These are phyloP conservation scores for Phaonia tiefii DNA, from an alignment of 2,888 invertebrate species.

Conservation along the genomic window DNA sequence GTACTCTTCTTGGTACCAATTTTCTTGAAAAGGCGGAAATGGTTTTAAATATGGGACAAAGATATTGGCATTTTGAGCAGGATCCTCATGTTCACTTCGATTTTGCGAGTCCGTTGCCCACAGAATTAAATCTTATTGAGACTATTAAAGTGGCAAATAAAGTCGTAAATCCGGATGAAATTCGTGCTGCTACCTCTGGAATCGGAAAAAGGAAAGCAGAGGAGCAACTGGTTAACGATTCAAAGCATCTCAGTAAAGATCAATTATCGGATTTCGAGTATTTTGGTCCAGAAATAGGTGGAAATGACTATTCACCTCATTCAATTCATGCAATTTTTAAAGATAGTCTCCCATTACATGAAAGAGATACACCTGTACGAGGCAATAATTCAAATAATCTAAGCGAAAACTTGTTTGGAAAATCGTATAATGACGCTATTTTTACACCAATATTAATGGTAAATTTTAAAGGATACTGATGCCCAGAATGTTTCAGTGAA, in stretches of 20 bases:
- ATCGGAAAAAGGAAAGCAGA: too few relatives aligned
- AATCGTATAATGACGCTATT: constrained; percentile 33
- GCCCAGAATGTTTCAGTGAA: constrained; percentile 11
- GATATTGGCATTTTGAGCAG: too few relatives aligned
- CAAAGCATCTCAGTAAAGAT: constrained; percentile 7
- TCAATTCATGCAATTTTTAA: constrained; percentile 52
- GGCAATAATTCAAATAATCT: background rate
- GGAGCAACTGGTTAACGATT: background rate
- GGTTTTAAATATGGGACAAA: too few relatives aligned
- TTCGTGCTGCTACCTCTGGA: background rate
- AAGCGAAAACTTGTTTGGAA: too few relatives aligned
- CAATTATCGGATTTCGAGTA: constrained; percentile 45
- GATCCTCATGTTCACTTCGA: constrained; percentile 35
- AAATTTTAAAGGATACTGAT: constrained; percentile 46
- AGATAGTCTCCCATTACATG: constrained; percentile 34
- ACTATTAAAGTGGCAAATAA: too few relatives aligned
- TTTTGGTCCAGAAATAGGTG: constrained; percentile 34
- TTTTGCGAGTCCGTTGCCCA: constrained; percentile 44
- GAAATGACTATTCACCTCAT: constrained; percentile 46
- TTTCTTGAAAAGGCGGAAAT: too few relatives aligned
- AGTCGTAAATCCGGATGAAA: background rate
- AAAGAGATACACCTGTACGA: constrained; percentile 39
- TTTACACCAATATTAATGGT: constrained; percentile 31
- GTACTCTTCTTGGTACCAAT: constrained; percentile 29
- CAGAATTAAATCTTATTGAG: too few relatives aligned